Base-by-base conservation (phyloP, 2,888 invertebrate genomes). In the Lithophane socia region DNA sequence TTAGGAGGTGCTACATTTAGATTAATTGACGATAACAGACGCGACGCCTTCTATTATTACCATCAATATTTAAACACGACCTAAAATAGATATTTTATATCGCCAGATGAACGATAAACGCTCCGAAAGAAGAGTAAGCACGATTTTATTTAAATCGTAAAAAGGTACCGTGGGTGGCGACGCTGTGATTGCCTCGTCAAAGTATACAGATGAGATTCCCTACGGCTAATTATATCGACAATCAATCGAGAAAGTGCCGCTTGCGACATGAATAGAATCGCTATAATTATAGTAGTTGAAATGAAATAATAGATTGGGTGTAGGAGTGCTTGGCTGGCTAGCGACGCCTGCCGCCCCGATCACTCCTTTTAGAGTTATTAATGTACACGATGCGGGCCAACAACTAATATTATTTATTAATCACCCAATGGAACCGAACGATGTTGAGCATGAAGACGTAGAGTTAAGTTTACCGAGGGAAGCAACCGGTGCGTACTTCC, bases 231-330 rank as follows among this genome's bases (percentile, higher is more conserved):
- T 92, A 92, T 93, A 94, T 90, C 89, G 88, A 91, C 91, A 92
- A 92, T 93, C 93, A 93, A 94, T 94, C 91, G 92, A 92, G 92
- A 93, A 91, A 93, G 91, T 91, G 91, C 86, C 90, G 90, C 88
- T 85, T 86, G 90, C 86, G 91, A 92, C 92, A 90, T 86, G 83
- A 92, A 92, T 92, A 93, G 91, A 90, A 80, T 80, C 75, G 79
- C 88, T 86, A 80, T 89, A 88, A 89, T 88, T 88, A 88, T 86
- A 86, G 86, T 86, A 86, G 86, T 88, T 86, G 86, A 87, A 88
- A 90, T 91, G 87, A 90, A 87, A 86, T 87, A 89, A 91, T 87
- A 87, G 79, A 88, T 87, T 84, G 80, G 60, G 83, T 85, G 82
- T 85, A 80, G 79, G 79, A 86, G 82, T 75, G 68, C 79, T 80